These are phyloP conservation scores for Melipona beecheii DNA, from an alignment of 2,888 invertebrate genomes.

Conservation along the genomic window DNA sequence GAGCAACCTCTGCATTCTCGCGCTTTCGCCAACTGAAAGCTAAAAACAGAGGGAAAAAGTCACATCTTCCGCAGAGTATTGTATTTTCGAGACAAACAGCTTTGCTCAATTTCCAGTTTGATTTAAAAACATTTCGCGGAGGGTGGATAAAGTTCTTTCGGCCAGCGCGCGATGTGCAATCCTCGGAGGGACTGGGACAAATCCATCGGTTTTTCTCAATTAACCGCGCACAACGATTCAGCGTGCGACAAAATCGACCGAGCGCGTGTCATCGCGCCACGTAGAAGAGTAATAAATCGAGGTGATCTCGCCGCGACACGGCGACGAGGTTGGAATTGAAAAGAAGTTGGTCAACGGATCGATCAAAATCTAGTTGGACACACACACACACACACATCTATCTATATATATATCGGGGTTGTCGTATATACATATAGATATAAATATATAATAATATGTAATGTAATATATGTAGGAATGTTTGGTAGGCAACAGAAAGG, in stretches of 20 bases:
- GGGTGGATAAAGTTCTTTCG: background rate
- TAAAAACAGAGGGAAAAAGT: background rate
- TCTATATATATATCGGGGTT: too few relatives aligned
- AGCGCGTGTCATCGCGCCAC: constrained; percentile 43
- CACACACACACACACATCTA: too few relatives aligned
- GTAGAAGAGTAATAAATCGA: constrained; percentile 67
- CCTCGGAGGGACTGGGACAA: background rate
- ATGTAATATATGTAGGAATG: too few relatives aligned
- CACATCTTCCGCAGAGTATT: background rate
- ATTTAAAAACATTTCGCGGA: background rate
- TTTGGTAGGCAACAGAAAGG: too few relatives aligned
- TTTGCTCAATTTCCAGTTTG: background rate
- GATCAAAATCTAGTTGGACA: constrained; percentile 64
- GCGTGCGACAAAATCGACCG: constrained; percentile 9
- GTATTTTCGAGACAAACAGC: background rate
- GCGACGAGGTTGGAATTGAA: constrained; percentile 44
- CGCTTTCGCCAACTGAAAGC: background rate
- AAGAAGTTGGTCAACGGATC: constrained; percentile 64
- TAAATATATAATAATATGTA: too few relatives aligned
- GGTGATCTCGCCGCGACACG: background rate
- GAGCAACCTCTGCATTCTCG: background rate
- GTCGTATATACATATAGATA: too few relatives aligned
- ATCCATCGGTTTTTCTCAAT: background rate
- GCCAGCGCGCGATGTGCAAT: background rate
- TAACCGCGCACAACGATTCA: too few relatives aligned